phyloP scores from a whole-genome alignment of 2,888 invertebrate species.

The Mesorhabditis spiculigera region DNA sequence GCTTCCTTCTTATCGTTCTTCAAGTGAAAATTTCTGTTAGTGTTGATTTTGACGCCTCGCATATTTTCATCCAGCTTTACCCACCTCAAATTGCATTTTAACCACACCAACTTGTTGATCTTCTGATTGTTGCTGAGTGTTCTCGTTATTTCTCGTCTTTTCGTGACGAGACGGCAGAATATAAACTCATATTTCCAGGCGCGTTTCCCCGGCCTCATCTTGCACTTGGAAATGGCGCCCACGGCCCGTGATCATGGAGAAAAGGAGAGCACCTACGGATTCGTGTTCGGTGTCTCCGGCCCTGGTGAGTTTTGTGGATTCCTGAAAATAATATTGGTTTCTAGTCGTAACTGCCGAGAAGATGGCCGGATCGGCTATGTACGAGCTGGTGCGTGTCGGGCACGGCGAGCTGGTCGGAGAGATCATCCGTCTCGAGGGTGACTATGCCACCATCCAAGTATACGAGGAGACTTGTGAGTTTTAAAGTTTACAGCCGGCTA shows the following conservation, averaged over 20 bases:
- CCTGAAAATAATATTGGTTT: conserved; percentile 19
- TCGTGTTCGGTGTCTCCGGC: conserved; percentile 94
- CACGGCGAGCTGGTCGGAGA: conserved; percentile 97
- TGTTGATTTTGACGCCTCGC: no score
- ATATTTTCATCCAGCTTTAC: no score
- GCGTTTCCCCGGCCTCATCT: no score
- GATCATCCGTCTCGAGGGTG: conserved; percentile 98
- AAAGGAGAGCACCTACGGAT: conserved; percentile 82
- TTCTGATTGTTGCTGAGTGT: no score
- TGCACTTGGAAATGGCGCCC: not conserved
- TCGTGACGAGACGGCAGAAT: no score
- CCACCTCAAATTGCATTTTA: no score
- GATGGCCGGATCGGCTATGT: conserved; percentile 95
- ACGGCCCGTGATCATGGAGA: conserved; percentile 7
- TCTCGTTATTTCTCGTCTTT: no score
- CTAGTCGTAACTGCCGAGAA: conserved; percentile 96
- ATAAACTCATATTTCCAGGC: no score
- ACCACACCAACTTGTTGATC: no score
- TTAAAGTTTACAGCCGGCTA: not conserved
- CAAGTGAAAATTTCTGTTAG: no score
- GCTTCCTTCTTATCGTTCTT: no score
- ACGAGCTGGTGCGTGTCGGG: conserved; percentile 97
- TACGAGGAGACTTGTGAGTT: conserved; percentile 66
- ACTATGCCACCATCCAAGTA: conserved; percentile 99
- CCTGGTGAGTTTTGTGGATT: conserved; percentile 71